Evolutionary conservation across 2,888 invertebrate species (phyloP).

Genomic region (Auanema sp.): DNA sequence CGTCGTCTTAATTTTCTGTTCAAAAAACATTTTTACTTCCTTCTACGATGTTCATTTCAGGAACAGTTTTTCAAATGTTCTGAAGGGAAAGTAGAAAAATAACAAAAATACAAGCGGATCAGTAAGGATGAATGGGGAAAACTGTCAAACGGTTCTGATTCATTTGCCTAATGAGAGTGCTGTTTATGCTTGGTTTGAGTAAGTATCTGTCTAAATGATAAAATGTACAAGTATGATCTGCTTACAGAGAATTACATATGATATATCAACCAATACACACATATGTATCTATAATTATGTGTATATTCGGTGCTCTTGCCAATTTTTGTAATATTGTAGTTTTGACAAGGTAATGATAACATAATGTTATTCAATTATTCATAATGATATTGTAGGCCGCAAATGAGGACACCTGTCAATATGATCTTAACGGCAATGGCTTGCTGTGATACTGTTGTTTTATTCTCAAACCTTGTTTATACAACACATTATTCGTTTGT

Average conservation of each 20-base stretch:
- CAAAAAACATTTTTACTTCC: conserved; percentile 6
- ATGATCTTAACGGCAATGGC: conserved; percentile 63
- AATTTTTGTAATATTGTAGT: conserved; percentile 63
- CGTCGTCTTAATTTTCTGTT: background rate
- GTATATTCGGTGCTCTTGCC: conserved; percentile 57
- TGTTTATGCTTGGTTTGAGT: conserved; percentile 44
- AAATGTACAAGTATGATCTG: conserved; percentile 4
- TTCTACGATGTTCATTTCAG: too few species aligned
- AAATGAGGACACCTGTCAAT: conserved; percentile 63
- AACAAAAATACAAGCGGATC: conserved; percentile 8
- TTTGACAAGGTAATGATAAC: conserved; percentile 46
- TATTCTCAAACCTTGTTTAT: conserved; percentile 62
- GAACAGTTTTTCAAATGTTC: background rate
- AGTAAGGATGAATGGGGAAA: conserved; percentile 37
- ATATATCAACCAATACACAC: conserved; percentile 58
- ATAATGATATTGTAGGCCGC: conserved; percentile 35
- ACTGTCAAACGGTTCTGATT: conserved; percentile 54
- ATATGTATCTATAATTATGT: conserved; percentile 61
- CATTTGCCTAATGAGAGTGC: conserved; percentile 57
- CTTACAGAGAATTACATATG: conserved; percentile 34
- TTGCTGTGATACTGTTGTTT: conserved; percentile 61
- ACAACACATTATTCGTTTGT: conserved; percentile 63
- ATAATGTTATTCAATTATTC: conserved; percentile 3
- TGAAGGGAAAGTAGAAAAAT: background rate
- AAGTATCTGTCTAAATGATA: background rate